Conservation (phyloP, 2,113 vertebrate genomes). For the Stercorarius parasiticus region DNA sequence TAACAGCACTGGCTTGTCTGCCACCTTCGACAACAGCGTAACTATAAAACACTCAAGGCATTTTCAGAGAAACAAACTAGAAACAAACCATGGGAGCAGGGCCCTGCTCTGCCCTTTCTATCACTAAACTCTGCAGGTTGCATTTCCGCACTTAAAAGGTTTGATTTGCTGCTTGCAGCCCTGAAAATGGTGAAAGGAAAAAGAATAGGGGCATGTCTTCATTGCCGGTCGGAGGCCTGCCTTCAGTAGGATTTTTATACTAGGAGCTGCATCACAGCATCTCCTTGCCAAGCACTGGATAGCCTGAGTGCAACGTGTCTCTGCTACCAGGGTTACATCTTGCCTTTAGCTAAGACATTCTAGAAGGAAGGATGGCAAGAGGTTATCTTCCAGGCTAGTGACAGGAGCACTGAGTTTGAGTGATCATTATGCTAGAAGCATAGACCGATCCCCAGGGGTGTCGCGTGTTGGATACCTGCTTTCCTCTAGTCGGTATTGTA, state of each 20-base stretch:
- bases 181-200: neutral
- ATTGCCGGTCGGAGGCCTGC: neutral
- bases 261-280: neutral
- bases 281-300: neutral
- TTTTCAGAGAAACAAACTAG: constrained; percentile 13
- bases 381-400: neutral
- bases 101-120: neutral
- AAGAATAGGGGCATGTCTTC: neutral
- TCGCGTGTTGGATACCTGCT: neutral
- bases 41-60: neutral
- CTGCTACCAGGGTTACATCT: neutral
- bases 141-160: neutral
- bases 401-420: neutral
- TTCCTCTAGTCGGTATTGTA: accelerated
- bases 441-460: neutral
- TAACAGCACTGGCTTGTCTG: constrained; percentile 16
- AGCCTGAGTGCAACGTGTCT: neutral
- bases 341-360: neutral
- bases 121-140: neutral
- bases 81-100: neutral
- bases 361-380: neutral
- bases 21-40: constrained; percentile 3
- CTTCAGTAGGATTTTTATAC: neutral
- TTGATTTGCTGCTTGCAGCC: neutral
- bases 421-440: neutral